Conservation (phyloP, 2,113 vertebrate genomes). For the Pluvianellus socialis region DNA sequence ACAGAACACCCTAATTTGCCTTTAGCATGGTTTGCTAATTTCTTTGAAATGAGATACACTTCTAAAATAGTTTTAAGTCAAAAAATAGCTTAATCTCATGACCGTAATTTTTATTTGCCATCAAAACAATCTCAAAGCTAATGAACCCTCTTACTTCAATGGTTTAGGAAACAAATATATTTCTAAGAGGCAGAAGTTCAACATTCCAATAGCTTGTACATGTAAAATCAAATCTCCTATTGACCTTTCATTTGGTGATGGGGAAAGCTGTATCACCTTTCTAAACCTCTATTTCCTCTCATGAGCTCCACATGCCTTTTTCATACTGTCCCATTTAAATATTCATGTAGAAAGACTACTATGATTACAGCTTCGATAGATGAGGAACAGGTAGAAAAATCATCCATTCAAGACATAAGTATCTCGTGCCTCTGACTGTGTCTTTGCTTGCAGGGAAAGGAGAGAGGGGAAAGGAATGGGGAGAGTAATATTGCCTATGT, state of each 20-base stretch:
- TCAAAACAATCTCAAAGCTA: constrained; percentile 62
- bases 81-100: constrained; percentile 59
- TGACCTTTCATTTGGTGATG: constrained; percentile 20
- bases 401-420: not conserved
- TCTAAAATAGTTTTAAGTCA: constrained; percentile 47
- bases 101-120: constrained; percentile 51
- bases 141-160: constrained; percentile 57
- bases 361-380: constrained; percentile 1
- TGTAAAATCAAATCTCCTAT: constrained; percentile 40
- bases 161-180: constrained; percentile 62
- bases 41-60: constrained; percentile 55
- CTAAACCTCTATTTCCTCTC: not conserved
- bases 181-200: constrained; percentile 56
- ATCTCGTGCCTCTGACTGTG: not conserved
- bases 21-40: constrained; percentile 38
- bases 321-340: not conserved
- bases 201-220: not conserved
- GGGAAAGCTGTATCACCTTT: not conserved
- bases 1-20: constrained; percentile 20
- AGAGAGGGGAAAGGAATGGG: not conserved
- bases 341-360: not conserved
- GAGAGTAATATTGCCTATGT: not conserved
- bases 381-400: constrained; percentile 26
- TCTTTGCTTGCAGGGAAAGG: not conserved
- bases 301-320: not conserved